Percentiles rank a stretch among this genome's conserved stretches.
Conservation (phyloP, 92 coral and sea anemone genomes). For the Desmophyllum pertusum region DNA sequence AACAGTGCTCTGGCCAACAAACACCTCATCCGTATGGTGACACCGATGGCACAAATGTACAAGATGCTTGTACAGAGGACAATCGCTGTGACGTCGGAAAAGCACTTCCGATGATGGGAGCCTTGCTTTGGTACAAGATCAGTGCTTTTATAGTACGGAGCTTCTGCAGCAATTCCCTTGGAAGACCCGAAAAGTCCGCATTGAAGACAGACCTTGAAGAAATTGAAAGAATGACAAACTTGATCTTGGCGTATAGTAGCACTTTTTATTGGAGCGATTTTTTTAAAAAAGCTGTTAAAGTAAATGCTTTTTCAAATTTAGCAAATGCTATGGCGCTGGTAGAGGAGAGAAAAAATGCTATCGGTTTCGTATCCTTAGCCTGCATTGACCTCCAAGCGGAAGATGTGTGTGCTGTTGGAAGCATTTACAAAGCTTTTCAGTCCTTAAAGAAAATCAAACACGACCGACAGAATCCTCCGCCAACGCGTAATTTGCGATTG, state of each 20-base stretch:
- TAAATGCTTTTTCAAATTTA: slow-evolving; percentile 47
- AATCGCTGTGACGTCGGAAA: slow-evolving; percentile 50
- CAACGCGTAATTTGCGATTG: slow-evolving; percentile 49
- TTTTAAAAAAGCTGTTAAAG: slow-evolving; percentile 33
- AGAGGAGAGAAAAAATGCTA: slow-evolving; percentile 29
- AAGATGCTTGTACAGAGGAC: slow-evolving; percentile 48
- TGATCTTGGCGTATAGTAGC: slow-evolving; percentile 38
- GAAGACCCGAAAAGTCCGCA: slow-evolving; percentile 15
- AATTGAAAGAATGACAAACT: slow-evolving; percentile 29
- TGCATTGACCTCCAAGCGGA: slow-evolving; percentile 51
- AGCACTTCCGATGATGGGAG: slow-evolving; percentile 69
- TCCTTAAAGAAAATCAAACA: slow-evolving; percentile 39
- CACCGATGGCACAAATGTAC: slow-evolving; percentile 34
- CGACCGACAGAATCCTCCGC: slow-evolving; percentile 26
- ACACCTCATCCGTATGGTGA: slow-evolving; percentile 50
- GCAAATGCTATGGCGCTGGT: slow-evolving; percentile 44
- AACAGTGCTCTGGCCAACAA: slow-evolving; percentile 39
- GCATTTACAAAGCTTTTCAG: slow-evolving; percentile 43
- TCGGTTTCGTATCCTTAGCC: slow-evolving; percentile 42
- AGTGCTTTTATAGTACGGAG: slow-evolving; percentile 52
- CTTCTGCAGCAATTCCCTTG: slow-evolving; percentile 43
- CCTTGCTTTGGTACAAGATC: slow-evolving; percentile 67
- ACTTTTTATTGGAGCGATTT: slow-evolving; percentile 61
- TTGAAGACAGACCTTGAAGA: slow-evolving; percentile 15
- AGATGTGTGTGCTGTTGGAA: slow-evolving; percentile 48